Evolutionary conservation across 2,888 invertebrate species (phyloP).

Genomic region (Phaonia tiefii): DNA sequence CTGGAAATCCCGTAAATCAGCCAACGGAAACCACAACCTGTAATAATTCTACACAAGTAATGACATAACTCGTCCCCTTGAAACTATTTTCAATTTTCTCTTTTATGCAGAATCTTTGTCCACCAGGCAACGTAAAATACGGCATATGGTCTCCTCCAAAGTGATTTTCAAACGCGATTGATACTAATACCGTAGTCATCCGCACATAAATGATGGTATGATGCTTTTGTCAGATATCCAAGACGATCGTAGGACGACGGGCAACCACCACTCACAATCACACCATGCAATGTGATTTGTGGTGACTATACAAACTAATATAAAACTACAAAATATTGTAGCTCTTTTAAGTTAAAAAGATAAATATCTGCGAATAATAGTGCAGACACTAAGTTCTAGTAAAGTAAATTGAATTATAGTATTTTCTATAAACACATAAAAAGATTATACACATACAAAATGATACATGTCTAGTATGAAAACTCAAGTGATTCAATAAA

Average conservation of each 20-base stretch:
- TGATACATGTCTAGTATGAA: too few relatives aligned
- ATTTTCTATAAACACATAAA: too few relatives aligned
- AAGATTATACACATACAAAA: too few relatives aligned
- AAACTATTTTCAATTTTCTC: slow-evolving; percentile 30
- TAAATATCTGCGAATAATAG: too few relatives aligned
- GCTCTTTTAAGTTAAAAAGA: background rate
- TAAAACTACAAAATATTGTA: background rate
- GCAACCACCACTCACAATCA: background rate
- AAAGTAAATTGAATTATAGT: too few relatives aligned
- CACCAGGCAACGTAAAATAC: slow-evolving; percentile 24
- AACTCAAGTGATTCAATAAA: too few relatives aligned
- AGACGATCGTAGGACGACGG: too few relatives aligned
- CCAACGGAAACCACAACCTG: slow-evolving; percentile 69
- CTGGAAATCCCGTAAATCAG: slow-evolving; percentile 70
- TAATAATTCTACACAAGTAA: slow-evolving; percentile 73
- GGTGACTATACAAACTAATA: background rate
- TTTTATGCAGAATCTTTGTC: slow-evolving; percentile 11
- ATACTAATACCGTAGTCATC: slow-evolving; percentile 7
- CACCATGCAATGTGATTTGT: background rate
- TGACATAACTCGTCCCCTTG: slow-evolving; percentile 33
- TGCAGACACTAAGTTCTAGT: too few relatives aligned
- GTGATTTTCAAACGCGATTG: background rate
- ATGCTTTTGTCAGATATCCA: background rate
- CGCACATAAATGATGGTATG: background rate
- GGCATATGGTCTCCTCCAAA: slow-evolving; percentile 51